phyloP scores from a whole-genome alignment of 2,888 invertebrate species.

The Altica lythri region DNA sequence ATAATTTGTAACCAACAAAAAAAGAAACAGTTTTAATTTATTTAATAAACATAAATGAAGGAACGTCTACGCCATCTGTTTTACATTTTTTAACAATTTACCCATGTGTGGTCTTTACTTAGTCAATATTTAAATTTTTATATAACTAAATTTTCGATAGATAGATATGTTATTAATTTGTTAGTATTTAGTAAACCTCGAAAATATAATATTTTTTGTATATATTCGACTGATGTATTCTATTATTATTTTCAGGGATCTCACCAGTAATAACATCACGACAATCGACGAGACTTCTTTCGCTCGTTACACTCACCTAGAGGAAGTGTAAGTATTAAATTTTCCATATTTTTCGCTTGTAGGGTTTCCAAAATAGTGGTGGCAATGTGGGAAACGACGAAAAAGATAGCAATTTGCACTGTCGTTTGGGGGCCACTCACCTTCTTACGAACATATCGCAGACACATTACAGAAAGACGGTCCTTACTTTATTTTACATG shows the following conservation, averaged over 20 bases:
- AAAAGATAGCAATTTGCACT: conserved; percentile 11
- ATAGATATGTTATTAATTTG: too few species aligned
- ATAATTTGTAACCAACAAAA: too few species aligned
- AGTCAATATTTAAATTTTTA: too few species aligned
- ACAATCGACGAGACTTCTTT: conserved; percentile 72
- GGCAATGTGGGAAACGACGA: conserved; percentile 16
- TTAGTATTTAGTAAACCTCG: too few species aligned
- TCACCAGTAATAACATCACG: conserved; percentile 81
- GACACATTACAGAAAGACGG: conserved; percentile 47
- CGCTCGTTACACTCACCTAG: conserved; percentile 68
- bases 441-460: conserved; percentile 43
- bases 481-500: conserved; percentile 40
- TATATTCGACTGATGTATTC: background rate
- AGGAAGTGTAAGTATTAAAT: conserved; percentile 72
- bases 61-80: too few species aligned
- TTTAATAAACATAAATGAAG: too few species aligned
- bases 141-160: too few species aligned
- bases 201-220: too few species aligned
- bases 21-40: too few species aligned
- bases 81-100: too few species aligned
- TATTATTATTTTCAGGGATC: conserved; percentile 64
- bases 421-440: conserved; percentile 30
- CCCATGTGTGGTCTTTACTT: too few species aligned
- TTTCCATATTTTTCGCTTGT: conserved; percentile 22
- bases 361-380: background rate